Evolutionary conservation across 1,140 invertebrate species (phyloP).

Genomic region (Branchinecta lynchi): DNA sequence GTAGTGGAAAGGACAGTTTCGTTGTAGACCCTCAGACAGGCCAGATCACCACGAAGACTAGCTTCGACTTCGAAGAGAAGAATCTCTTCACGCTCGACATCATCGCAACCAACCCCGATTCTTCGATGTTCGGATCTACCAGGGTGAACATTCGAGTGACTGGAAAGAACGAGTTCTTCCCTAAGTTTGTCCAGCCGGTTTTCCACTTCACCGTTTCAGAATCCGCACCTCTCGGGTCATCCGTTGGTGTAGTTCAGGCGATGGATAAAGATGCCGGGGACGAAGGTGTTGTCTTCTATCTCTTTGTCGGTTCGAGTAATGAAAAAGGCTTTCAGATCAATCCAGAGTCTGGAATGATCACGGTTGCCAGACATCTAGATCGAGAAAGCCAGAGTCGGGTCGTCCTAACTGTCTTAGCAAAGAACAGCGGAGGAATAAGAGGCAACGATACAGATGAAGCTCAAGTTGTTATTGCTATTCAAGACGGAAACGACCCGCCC

Average conservation of each 20-base stretch:
- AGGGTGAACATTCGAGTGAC: conserved; percentile 58
- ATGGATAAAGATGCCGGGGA: conserved; percentile 80
- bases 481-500: conserved; percentile 90
- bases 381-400: conserved; percentile 79
- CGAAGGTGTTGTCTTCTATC: conserved; percentile 78
- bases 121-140: conserved; percentile 55
- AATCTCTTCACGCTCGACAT: conserved; percentile 60
- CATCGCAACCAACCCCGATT: conserved; percentile 71
- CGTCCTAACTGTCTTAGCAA: conserved; percentile 78
- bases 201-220: conserved; percentile 90
- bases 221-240: conserved; percentile 67
- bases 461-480: conserved; percentile 76
- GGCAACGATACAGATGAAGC: conserved; percentile 86
- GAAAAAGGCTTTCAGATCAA: conserved; percentile 78
- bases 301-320: conserved; percentile 82
- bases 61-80: conserved; percentile 79
- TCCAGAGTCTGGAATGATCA: conserved; percentile 62
- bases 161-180: conserved; percentile 82
- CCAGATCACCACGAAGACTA: conserved; percentile 50
- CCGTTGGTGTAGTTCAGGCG: conserved; percentile 69
- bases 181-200: conserved; percentile 72
- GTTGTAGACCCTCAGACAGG: conserved; percentile 57
- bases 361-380: conserved; percentile 63
- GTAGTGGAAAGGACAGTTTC: conserved; percentile 58
- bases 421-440: conserved; percentile 77